Conservation (phyloP, 2,113 vertebrate species). For the Cinclus cinclus region DNA sequence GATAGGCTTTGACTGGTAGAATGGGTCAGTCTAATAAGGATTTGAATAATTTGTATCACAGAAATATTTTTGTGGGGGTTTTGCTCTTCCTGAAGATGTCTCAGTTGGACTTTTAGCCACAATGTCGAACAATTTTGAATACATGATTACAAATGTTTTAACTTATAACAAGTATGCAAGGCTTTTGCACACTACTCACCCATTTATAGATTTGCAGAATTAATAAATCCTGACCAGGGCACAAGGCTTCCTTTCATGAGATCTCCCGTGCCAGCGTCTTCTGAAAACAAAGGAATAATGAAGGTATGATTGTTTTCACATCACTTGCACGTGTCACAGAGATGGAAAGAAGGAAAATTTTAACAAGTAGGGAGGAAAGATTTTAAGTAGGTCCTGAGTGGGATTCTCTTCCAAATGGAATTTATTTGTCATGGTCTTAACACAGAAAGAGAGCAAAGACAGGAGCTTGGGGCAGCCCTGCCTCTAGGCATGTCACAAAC, state of each 20-base stretch:
- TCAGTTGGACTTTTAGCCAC: neutral
- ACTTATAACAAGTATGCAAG: neutral
- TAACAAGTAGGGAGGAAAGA: neutral
- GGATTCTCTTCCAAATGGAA: neutral
- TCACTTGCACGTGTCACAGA: neutral
- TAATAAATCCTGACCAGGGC: neutral
- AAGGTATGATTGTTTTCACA: neutral
- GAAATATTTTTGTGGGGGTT: conserved; percentile 6
- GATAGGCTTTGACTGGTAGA: neutral
- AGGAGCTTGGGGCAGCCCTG: neutral
- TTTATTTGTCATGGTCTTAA: neutral
- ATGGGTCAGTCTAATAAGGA: neutral
- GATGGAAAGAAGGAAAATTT: neutral
- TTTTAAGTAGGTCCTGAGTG: neutral
- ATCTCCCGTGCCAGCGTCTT: neutral
- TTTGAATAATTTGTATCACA: conserved; percentile 11
- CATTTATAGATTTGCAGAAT: neutral
- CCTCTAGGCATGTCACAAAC: neutral
- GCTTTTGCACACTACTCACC: neutral
- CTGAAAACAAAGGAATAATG: neutral
- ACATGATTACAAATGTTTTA: neutral
- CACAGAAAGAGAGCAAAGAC: neutral
- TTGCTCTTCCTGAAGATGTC: neutral
- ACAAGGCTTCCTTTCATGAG: neutral
- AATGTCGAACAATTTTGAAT: neutral